Base-by-base conservation (phyloP, 2,888 invertebrate species). In the Watsonalla binaria region DNA sequence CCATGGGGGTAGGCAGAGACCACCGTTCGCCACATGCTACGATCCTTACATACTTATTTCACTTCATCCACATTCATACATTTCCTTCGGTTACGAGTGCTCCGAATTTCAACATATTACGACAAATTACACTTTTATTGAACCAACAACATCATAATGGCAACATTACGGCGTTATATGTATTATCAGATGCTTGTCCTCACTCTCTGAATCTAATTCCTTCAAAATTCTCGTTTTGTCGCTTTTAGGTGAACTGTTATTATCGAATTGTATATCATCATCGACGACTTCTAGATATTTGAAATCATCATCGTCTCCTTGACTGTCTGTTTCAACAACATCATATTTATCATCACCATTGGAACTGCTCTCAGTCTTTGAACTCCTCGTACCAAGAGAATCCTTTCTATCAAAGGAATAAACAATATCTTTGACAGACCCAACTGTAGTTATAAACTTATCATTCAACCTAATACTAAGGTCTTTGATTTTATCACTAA, bases 281-380 rank as follows among this genome's bases (percentile, higher is more conserved):
- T 91, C 91, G 5, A 90, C 45, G 0, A 91, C 78, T 69, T 91
- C 91, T 47, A 91, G 64, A 68, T 90, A 90, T 54, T 77, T 83
- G 42, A 69, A 84, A 6, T 84, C 83, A 35, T 88, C 83, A 11
- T 87, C 90, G 51, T 49, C 49, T 6, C 37, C 14, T 82, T 86
- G 37, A 85, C 88, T 0, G 70, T 78, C 46, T 81, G 85, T 51
- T 68, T 77, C 0, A 82, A 15, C 49, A 9, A 48, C 47, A 13
- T 34, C 47, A 6, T 48, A 34, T 11, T 7, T 48, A 48, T 49
- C 37, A 8, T 37, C 78, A 6, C 66, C 72, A 54, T 71, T 64
- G 46, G 85, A 86, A 13, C 65, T 70, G 0, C 62, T 70, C 51
- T 82, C 79, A 37, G 58, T 63, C 14, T 65, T 72, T 0, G 53